These are phyloP conservation scores for Notechis scutatus DNA, from an alignment of 2,113 vertebrate species.

Conservation along the genomic window DNA sequence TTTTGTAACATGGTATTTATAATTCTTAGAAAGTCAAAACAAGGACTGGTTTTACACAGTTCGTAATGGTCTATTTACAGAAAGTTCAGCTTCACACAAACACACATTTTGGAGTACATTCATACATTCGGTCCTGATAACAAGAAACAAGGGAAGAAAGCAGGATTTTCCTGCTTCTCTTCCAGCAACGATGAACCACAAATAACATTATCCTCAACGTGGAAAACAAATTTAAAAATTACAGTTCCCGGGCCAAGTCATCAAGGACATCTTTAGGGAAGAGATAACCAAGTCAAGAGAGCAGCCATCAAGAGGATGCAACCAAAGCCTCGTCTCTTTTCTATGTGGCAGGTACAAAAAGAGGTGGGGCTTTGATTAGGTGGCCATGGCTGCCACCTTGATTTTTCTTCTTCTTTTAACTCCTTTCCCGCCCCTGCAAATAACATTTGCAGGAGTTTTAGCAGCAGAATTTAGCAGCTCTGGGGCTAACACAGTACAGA, in stretches of 20 bases:
- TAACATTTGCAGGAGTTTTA: constrained; percentile 39
- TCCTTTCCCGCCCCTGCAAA: background rate
- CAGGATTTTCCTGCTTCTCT: constrained; percentile 46
- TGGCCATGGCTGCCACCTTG: background rate
- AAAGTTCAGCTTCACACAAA: constrained; percentile 55
- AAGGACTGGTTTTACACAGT: constrained; percentile 60
- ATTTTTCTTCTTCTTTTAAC: background rate
- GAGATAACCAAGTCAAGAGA: background rate
- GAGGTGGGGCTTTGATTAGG: background rate
- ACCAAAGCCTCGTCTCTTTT: background rate
- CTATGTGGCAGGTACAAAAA: background rate
- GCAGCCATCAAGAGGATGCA: background rate
- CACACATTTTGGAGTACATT: constrained; percentile 54
- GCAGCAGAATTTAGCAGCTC: constrained; percentile 43
- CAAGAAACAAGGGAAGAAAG: background rate
- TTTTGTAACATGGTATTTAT: constrained; percentile 52
- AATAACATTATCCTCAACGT: constrained; percentile 60
- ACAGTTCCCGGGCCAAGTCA: constrained; percentile 56
- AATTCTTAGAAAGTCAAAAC: constrained; percentile 68
- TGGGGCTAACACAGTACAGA: constrained; percentile 46
- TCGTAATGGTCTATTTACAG: constrained; percentile 60
- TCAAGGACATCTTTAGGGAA: background rate
- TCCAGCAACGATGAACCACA: constrained; percentile 61
- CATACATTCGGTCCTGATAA: constrained; percentile 63
- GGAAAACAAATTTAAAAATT: constrained; percentile 57